Conservation (phyloP, 2,888 invertebrate genomes). For the Myopa testacea region DNA sequence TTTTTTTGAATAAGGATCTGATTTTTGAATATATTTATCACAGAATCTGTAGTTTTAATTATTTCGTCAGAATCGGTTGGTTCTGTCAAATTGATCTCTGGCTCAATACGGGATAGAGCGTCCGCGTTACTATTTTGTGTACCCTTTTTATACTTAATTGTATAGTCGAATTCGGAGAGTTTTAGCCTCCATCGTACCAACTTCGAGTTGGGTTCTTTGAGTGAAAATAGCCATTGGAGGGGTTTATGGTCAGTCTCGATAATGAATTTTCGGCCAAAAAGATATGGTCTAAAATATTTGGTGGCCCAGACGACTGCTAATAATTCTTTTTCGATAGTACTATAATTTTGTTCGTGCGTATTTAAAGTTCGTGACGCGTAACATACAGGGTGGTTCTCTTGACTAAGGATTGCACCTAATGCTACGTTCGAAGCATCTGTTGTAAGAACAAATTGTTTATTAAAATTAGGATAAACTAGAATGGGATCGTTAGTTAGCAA, state of each 20-base stretch:
- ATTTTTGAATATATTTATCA: slow-evolving; percentile 23
- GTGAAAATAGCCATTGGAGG: slow-evolving; percentile 51
- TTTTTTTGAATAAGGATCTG: slow-evolving; percentile 18
- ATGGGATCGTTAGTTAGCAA: slow-evolving; percentile 41
- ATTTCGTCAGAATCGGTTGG: slow-evolving; percentile 15
- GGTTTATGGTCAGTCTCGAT: slow-evolving; percentile 60
- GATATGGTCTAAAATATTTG: slow-evolving; percentile 54
- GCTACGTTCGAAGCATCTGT: slow-evolving; percentile 42
- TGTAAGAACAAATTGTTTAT: slow-evolving; percentile 38
- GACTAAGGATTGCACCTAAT: slow-evolving; percentile 36
- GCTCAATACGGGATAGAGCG: slow-evolving; percentile 40
- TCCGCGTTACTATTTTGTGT: slow-evolving; percentile 38
- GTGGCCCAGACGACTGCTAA: slow-evolving; percentile 53
- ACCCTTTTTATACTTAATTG: slow-evolving; percentile 38
- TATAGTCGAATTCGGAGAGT: slow-evolving; percentile 39
- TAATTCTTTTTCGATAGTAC: slow-evolving; percentile 54
- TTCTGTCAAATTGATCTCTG: slow-evolving; percentile 22
- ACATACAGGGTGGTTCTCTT: slow-evolving; percentile 43
- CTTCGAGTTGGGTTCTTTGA: slow-evolving; percentile 35
- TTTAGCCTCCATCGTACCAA: slow-evolving; percentile 26
- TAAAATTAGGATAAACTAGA: slow-evolving; percentile 40
- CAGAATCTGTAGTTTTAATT: slow-evolving; percentile 29
- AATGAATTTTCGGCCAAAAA: slow-evolving; percentile 54
- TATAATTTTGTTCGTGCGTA: slow-evolving; percentile 51
- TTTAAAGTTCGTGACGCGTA: slow-evolving; percentile 53